These are phyloP conservation scores for Anabacerthia variegaticeps DNA, from an alignment of 2,797 vertebrate species.

Conservation along the genomic window DNA sequence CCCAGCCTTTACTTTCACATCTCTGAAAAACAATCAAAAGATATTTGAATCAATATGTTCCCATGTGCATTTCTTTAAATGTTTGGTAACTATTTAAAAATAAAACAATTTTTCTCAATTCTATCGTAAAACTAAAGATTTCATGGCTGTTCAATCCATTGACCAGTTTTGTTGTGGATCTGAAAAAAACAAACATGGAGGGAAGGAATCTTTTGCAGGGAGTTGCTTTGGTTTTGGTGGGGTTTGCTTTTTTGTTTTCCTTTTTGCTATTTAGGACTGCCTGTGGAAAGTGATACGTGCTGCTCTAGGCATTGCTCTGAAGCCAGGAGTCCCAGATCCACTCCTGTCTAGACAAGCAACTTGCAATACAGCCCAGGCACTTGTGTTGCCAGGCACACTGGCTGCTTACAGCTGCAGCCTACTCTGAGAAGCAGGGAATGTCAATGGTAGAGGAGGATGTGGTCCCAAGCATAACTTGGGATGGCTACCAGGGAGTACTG, in stretches of 20 bases:
- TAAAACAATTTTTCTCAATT: not conserved
- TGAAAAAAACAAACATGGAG: not conserved
- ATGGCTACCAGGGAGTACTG: not conserved
- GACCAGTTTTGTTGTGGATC: not conserved
- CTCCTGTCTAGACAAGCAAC: not conserved
- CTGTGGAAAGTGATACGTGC: not conserved
- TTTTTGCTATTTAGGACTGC: not conserved
- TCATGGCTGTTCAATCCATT: not conserved
- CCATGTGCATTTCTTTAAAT: not conserved
- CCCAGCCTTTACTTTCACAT: conserved; percentile 88
- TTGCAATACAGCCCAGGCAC: not conserved
- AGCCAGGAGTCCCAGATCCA: not conserved
- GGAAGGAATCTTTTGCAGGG: not conserved
- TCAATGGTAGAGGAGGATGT: rapidly evolving
- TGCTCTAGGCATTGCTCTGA: not conserved
- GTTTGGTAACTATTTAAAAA: not conserved
- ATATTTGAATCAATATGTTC: not conserved
- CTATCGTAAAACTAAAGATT: not conserved
- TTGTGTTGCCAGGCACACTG: not conserved
- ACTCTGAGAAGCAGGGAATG: not conserved
- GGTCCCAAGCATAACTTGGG: not conserved
- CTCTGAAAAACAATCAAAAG: conserved; percentile 76
- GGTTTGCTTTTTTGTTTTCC: not conserved
- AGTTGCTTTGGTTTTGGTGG: not conserved
- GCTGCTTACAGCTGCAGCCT: not conserved